Evolutionary conservation across 2,888 invertebrate genomes (phyloP), one percentile per base, ranked within the genome.

Genomic region (Drosophila antonietae): DNA sequence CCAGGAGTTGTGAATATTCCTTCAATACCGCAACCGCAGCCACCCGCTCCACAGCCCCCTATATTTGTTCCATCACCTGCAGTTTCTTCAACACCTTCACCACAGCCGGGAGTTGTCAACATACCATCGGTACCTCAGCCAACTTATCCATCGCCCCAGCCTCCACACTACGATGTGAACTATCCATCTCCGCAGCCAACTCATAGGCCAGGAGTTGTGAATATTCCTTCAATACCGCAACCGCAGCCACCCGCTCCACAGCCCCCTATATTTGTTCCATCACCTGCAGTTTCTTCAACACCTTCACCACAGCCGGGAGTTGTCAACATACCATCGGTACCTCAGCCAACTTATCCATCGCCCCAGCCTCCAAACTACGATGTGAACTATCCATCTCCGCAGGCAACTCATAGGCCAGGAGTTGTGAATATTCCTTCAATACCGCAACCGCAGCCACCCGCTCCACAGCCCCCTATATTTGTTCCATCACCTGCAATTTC

Each of bases 81-180:
- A 12, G 33, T 37, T 12, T 12, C 46, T 23, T 14, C 66, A n/a
- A 15, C 49, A 41, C 41, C 75, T 20, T 14, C 52, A 18, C 35
- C 68, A n/a, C 57, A 64, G 12, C 62, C 77, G 2, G 70, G 66
- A 3, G 46, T 77, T 3, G 35, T 74, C 2, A 80, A 69, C 39
- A 61, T 44, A 37, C 71, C 75, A 7, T 66, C 66, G 3, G 31
- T 39, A 9, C 23, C 59, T 0, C 56, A 68, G 35, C 62, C 78
- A 15, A 43, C 37, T 9, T 75, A 74, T 47, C 65, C 78, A 12
- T 46, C 57, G 37, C 60, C 57, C 3, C 62, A 63, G 14, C 57
- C 52, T 15, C 55, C 74, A 5, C 14, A 43, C 2, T 63, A 68
- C 23, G 49, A 80, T 49, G 55, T 93, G 81, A 78, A 68, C 76